These are phyloP conservation scores for Poecilus cupreus DNA, from an alignment of 2,888 invertebrate genomes.

Conservation along the genomic window DNA sequence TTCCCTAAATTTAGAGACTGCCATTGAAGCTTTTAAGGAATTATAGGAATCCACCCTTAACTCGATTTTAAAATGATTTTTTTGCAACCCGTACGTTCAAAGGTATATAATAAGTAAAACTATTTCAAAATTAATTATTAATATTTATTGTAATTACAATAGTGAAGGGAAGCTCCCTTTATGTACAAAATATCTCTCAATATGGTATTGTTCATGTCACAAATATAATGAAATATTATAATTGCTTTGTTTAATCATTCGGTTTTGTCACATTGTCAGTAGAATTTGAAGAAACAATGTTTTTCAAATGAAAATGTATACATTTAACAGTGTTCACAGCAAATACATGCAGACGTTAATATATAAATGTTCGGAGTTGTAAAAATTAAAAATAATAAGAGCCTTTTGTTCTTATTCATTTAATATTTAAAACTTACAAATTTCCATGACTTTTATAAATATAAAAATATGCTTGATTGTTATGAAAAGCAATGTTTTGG, in stretches of 20 bases:
- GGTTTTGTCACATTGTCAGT: background rate
- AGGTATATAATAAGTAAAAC: background rate
- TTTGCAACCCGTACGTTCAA: no score
- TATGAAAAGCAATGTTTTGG: slow-evolving; percentile 43
- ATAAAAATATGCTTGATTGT: slow-evolving; percentile 55
- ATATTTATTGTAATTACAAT: slow-evolving; percentile 53
- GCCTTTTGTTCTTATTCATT: background rate
- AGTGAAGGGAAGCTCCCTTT: slow-evolving; percentile 23
- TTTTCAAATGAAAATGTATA: background rate
- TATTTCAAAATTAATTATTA: slow-evolving; percentile 26
- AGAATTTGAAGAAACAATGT: background rate
- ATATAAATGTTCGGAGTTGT: background rate
- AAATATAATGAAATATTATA: slow-evolving; percentile 31
- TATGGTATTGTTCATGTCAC: slow-evolving; percentile 43
- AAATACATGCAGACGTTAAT: slow-evolving; percentile 25
- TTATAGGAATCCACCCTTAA: no score
- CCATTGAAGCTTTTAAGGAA: no score
- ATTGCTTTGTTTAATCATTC: slow-evolving; percentile 12
- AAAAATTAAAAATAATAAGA: slow-evolving; percentile 13
- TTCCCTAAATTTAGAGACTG: no score
- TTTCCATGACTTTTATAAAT: slow-evolving; percentile 32
- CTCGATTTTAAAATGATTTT: no score
- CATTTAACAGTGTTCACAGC: slow-evolving; percentile 27
- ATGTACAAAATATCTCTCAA: slow-evolving; percentile 53
- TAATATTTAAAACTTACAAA: slow-evolving; percentile 15